Base-by-base conservation (phyloP, 2,797 vertebrate genomes). In the Coregonus ussuriensis region DNA sequence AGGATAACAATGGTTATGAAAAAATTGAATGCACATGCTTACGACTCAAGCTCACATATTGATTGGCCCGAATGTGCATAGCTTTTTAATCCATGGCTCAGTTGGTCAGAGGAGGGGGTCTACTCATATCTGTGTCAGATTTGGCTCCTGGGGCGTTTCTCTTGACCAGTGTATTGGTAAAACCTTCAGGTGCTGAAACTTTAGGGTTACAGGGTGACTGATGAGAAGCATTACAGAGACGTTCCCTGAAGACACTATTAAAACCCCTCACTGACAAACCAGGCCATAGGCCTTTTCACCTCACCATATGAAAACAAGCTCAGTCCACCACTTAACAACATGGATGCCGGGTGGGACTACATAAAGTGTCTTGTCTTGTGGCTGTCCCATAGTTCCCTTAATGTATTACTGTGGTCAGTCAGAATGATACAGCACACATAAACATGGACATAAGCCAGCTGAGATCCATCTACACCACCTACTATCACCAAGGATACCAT, bases 1-100 rank as follows among this genome's bases (percentile, higher is more conserved):
- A 71, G 41, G 9, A 47, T 62, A 11, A 18, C n/a, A 33, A 11
- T 16, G 18, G 56, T 74, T 41, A 73, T 7, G 18, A 35, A 6
- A n/a, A 41, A 62, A 37, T 35, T 74, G 71, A 75, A 78, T 72
- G 72, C 73, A 74, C 47, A 75, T 63, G 76, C 69, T 70, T 56
- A 75, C 75, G 75, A 79, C 80, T 79, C 72, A 62, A 79, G 56
- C 71, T 78, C 66, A 76, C 62, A 66, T 72, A 80, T 81, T 75
- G 79, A 84, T 74, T 77, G 69, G 4, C 1, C 21, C 76, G 54
- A 76, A 47, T 33, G 41, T 47, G 41, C 21, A 77, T 54, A 59
- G 78, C 56, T 37, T 31, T 51, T 54, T 41, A 21, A 66, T 47
- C 35, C 4, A 6, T 14, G 77, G 6, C 31, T 59, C 15, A 9